phyloP scores from a whole-genome alignment of 2,113 vertebrate species.

The Daboia siamensis region DNA sequence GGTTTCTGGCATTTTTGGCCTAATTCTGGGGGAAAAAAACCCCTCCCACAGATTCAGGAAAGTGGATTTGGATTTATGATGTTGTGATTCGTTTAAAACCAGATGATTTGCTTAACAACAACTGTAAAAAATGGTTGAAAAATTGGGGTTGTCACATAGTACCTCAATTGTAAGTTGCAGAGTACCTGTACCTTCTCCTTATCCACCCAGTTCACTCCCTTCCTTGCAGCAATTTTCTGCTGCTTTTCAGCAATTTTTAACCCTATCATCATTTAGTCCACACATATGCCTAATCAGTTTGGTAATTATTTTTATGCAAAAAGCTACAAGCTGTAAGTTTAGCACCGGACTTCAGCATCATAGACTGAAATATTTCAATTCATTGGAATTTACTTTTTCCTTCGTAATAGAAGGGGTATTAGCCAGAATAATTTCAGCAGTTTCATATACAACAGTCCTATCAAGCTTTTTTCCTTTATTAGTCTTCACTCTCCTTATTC shows the following conservation, averaged over 20 bases:
- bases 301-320: not conserved
- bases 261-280: not conserved
- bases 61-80: no score
- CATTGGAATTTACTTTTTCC: not conserved
- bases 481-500: not conserved
- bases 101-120: no score
- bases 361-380: not conserved
- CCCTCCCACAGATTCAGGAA: no score
- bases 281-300: not conserved
- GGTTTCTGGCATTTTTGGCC: no score
- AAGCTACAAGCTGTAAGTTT: not conserved
- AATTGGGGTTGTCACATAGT: no score
- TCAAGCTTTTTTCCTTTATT: not conserved
- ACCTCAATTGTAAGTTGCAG: no score
- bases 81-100: no score
- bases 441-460: not conserved
- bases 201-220: no score
- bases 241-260: not conserved
- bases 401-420: not conserved
- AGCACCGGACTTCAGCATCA: not conserved
- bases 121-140: no score
- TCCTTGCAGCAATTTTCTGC: not conserved
- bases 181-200: no score
- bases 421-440: not conserved
- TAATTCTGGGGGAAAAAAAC: no score